A percentile compares a stretch with the other conserved stretches of the same genome.
Evolutionary conservation across 2,113 vertebrate genomes (phyloP).

Genomic region (Galbula dea): DNA sequence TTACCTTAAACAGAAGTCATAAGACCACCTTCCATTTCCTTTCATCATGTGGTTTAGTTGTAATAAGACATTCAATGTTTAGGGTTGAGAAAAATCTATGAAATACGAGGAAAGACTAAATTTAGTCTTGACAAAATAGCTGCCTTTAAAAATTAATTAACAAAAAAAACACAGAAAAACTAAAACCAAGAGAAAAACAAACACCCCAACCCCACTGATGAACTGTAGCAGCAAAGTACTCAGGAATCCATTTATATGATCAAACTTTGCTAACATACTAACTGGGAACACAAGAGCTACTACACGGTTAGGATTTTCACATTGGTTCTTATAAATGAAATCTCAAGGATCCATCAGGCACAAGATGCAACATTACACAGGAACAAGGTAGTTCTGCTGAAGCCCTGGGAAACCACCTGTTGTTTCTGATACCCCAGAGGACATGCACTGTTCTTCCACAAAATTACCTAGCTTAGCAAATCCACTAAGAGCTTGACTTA

Average conservation of each 20-base stretch:
- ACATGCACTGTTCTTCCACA: not conserved
- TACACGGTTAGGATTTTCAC: not conserved
- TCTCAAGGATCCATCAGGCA: not conserved
- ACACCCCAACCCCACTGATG: not conserved
- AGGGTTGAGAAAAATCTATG: not conserved
- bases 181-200: too few relatives aligned
- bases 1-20: constrained; percentile 8
- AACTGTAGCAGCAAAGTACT: not conserved
- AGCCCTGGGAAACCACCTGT: not conserved
- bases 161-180: not conserved
- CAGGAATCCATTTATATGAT: not conserved
- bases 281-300: not conserved
- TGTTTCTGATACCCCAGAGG: not conserved
- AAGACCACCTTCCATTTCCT: constrained; percentile 42
- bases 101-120: not conserved
- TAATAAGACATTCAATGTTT: constrained; percentile 35
- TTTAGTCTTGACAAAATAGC: not conserved
- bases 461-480: not conserved
- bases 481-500: not conserved
- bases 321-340: not conserved
- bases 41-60: constrained; percentile 16
- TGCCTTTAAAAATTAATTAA: not conserved
- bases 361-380: not conserved
- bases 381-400: not conserved
- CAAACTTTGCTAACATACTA: not conserved